phyloP scores from a whole-genome alignment of 2,888 invertebrate species.

The Caenorhabditis auriculariae region DNA sequence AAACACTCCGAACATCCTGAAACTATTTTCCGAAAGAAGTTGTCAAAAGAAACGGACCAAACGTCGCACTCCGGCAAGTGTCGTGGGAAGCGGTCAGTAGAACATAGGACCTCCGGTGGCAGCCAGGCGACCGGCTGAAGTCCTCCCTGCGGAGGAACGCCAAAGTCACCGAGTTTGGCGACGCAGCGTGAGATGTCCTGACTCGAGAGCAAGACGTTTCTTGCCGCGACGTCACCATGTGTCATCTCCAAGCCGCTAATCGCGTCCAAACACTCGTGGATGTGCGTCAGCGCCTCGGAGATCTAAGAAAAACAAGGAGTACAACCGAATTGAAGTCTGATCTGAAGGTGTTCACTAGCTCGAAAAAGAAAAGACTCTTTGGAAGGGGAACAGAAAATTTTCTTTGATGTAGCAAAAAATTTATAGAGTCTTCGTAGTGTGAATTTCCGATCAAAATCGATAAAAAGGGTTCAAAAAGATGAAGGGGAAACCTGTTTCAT shows the following conservation, averaged over 20 bases:
- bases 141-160: constrained; percentile 48
- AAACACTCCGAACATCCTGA: constrained; percentile 59
- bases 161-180: constrained; percentile 61
- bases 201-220: constrained; percentile 54
- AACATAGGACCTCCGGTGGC: constrained; percentile 55
- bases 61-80: constrained; percentile 60
- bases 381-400: too few species aligned
- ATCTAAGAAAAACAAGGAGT: too few species aligned
- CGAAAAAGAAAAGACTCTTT: too few species aligned
- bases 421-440: too few species aligned
- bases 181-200: constrained; percentile 49
- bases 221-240: constrained; percentile 56
- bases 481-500: constrained; percentile 50
- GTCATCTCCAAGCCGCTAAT: constrained; percentile 57
- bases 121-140: constrained; percentile 57
- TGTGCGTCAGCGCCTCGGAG: constrained; percentile 51
- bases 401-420: too few species aligned
- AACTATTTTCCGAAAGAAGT: too few species aligned
- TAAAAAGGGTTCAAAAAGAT: too few species aligned
- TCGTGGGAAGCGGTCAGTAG: constrained; percentile 42
- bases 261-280: constrained; percentile 47
- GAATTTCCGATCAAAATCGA: too few species aligned
- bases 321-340: too few species aligned
- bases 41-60: constrained; percentile 36
- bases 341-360: too few species aligned